Conservation (phyloP, 2,797 vertebrate genomes). For the Acipenser oxyrinchus region DNA sequence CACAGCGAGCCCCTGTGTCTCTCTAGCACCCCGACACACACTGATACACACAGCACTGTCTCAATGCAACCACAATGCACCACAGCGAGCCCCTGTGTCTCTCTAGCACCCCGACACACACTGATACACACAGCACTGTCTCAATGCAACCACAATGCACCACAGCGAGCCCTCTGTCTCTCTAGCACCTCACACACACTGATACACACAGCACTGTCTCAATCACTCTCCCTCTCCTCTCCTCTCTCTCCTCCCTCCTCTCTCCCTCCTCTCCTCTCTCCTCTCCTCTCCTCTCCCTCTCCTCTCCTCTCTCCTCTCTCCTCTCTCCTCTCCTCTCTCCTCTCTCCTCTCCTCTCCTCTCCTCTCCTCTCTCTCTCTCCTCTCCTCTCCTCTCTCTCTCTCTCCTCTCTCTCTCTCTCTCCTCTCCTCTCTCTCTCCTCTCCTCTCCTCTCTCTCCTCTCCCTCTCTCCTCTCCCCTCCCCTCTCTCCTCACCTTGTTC, state of each 20-base stretch:
- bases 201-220: background rate
- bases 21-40: slow-evolving; percentile 20
- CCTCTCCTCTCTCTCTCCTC: too few species aligned
- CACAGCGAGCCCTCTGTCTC: background rate
- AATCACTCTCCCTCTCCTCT: slow-evolving; percentile 34
- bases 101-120: slow-evolving; percentile 29
- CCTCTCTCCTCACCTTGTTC: slow-evolving; percentile 64
- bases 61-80: background rate
- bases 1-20: slow-evolving; percentile 67
- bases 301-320: slow-evolving; percentile 61
- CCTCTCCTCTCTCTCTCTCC: too few species aligned
- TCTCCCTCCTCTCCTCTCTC: background rate
- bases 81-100: slow-evolving; percentile 23
- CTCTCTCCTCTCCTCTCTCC: slow-evolving; percentile 16
- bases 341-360: slow-evolving; percentile 65
- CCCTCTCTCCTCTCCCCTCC: too few species aligned
- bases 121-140: too few species aligned
- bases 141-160: too few species aligned
- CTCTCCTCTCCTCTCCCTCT: slow-evolving; percentile 57
- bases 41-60: background rate
- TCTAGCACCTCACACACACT: background rate
- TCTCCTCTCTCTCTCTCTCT: slow-evolving; percentile 16
- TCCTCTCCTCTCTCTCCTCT: slow-evolving; percentile 61
- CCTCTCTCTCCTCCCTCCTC: slow-evolving; percentile 50
- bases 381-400: slow-evolving; percentile 61